Evolutionary conservation across 2,113 vertebrate genomes (phyloP), one percentile per base, ranked within the genome.

Genomic region (Hystrix brachyura): DNA sequence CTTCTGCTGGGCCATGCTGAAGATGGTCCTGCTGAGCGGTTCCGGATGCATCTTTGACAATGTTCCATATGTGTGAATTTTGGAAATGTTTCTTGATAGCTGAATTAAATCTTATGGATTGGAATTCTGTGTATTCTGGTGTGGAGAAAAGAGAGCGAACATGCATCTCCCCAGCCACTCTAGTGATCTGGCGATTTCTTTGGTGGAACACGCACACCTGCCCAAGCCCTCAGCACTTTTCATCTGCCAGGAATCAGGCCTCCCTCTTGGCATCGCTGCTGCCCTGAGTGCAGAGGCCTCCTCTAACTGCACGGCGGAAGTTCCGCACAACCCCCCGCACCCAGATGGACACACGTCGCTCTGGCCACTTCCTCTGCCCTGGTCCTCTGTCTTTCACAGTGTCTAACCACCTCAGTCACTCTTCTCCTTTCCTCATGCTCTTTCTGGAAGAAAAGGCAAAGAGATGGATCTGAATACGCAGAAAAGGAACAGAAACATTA

Each of bases 391-490:
- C 64, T 55, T 72, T 14, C 19, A 60, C 15, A 79, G 3, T 7
- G 25, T 19, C 25, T 18, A 38, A 62, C 17, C 23, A 51, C 29
- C 38, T 51, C 9, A 51, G 25, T 82, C 27, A 59, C 43, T 71
- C 65, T 88, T 78, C 85, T 69, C 82, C 55, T 67, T 82, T 25
- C n/a, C 38, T 93, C 48, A 19, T 55, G 76, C 21, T 65, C n/a
- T 83, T 17, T 71, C 78, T 94, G 78, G n/a, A 87, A 96, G 65
- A 59, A 93, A 82, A 72, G 48, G 34, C 29, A 60, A 80, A 74
- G 19, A 14, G 7, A n/a, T 94, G n/a, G 38, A 71, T 65, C 76
- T 65, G 64, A 94, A 74, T 53, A 84, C 71, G 69, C 12, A 86
- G 48, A 74, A 72, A 64, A 89, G 29, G 19, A 34, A 78, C 10